Base-by-base conservation (phyloP, 1,140 invertebrate genomes). In the Pogonognathellus flavescens region DNA sequence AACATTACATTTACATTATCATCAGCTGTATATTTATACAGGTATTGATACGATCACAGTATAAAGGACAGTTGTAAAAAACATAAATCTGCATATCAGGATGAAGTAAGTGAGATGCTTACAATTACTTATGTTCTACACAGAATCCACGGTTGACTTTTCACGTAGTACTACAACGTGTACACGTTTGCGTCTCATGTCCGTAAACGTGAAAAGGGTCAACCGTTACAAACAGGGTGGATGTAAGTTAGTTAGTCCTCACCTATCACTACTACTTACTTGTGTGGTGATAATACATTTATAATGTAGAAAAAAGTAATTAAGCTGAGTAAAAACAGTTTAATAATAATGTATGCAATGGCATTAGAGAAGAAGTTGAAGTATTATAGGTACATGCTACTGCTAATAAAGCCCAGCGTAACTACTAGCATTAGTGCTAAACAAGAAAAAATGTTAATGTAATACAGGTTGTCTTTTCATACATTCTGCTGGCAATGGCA, bases 141-240 rank as follows among this genome's bases (percentile, higher is more conserved):
- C 31, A 41, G 31, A 41, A 3, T 41, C 31, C 31, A 41, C 6
- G 31, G 31, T 6, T 41, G 31, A 41, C 31, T 41, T 41, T 41
- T 41, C 31, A 41, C 31, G 31, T 41, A 41, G 31, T 41, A 41
- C 31, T 41, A 41, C 31, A 41, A 1, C 2, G 31, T 41, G 31
- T 41, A 41, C 31, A 41, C 31, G 31, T 18, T 76, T 31, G 18
- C 70, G 49, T 76, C 31, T 76, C 70, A 76, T 76, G 70, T 76
- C 70, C 70, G 70, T 16, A 76, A 50, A 76, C 70, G 70, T 76
- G 70, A 76, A 76, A 76, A 76, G 70, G 70, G 70, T 76, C 70
- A 76, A 76, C 70, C 70, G 70, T 76, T 76, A 76, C 41, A 76
- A 76, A 18, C 70, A 76, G 31, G 49, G 70, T 76, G 41, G 70